Base-by-base conservation (phyloP, 2,888 invertebrate species). In the Drosophila borborema region DNA sequence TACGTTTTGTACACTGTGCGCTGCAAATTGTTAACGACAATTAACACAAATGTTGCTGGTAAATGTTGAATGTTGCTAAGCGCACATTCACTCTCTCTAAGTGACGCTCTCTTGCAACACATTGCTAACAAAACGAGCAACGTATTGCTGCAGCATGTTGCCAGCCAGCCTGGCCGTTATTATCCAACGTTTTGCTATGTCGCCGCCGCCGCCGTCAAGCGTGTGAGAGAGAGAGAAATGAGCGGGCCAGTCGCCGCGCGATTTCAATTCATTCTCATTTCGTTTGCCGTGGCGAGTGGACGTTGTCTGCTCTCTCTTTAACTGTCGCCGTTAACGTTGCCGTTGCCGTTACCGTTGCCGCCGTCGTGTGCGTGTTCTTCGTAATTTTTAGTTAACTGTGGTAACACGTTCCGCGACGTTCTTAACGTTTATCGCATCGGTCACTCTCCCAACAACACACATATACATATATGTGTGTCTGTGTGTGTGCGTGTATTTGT, bases 231-330 rank as follows among this genome's bases (percentile, higher is more conserved):
- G 62, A 66, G 64, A 64, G 76, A 62, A 56, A 9, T 20, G 38
- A 54, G 53, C 20, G 53, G 9, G 20, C 53, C 53, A 53, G 71
- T 41, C 41, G 43, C 64, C 28, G 56, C 45, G 58, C 67, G 40
- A 40, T 54, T 46, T 36, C 69, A 56, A 64, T 65, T 77, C 77
- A 77, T 78, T 77, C 77, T 78, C 74, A 77, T 78, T 77, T 77
- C 71, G 67, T 68, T 77, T 77, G 77, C 68, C 74, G 77, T 78
- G 74, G 78, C 70, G 66, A 77, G 63, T 74, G 63, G 77, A 75
- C 72, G 81, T 69, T 49, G 62, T 67, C 59, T 65, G 72, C 76
- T 65, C 62, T 54, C 46, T 51, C 34, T 31, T 8, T 51, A 41
- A 14, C 20, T 43, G 58, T 43, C 60, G 55, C 63, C 75, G 70